Evolutionary conservation across 2,888 invertebrate genomes (phyloP).

Genomic region (Spialia ferax): DNA sequence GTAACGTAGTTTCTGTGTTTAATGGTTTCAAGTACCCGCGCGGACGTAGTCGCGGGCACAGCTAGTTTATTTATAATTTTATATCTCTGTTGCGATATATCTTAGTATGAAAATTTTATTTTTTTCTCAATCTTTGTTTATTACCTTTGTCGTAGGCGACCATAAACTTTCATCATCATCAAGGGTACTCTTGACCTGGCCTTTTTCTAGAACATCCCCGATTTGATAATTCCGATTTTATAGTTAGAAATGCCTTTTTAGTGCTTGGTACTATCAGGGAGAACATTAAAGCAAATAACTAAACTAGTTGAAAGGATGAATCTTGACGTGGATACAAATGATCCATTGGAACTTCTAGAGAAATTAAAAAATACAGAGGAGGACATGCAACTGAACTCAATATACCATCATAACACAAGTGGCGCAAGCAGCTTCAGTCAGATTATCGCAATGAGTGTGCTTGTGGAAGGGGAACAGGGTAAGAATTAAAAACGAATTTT

Average conservation of each 20-base stretch:
- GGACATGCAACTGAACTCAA: conserved; percentile 47
- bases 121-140: too few relatives aligned
- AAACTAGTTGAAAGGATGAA: conserved; percentile 57
- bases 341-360: conserved; percentile 59
- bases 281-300: conserved; percentile 50
- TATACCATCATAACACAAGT: conserved; percentile 76
- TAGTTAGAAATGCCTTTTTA: neutral
- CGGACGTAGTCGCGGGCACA: too few relatives aligned
- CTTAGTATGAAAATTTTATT: too few relatives aligned
- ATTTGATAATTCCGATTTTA: too few relatives aligned
- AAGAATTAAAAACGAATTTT: conserved; percentile 16
- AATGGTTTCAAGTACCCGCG: too few relatives aligned
- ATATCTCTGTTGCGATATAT: too few relatives aligned
- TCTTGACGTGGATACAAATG: conserved; percentile 56
- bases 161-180: too few relatives aligned
- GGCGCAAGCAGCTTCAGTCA: conserved; percentile 83
- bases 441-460: conserved; percentile 81
- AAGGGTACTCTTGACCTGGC: too few relatives aligned
- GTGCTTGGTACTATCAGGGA: conserved; percentile 13
- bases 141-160: too few relatives aligned
- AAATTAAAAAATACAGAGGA: conserved; percentile 57
- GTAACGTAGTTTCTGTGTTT: too few relatives aligned
- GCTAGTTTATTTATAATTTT: too few relatives aligned
- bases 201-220: too few relatives aligned
- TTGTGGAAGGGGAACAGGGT: conserved; percentile 83